Conservation (phyloP, 2,797 vertebrate genomes). For the Anabacerthia variegaticeps region DNA sequence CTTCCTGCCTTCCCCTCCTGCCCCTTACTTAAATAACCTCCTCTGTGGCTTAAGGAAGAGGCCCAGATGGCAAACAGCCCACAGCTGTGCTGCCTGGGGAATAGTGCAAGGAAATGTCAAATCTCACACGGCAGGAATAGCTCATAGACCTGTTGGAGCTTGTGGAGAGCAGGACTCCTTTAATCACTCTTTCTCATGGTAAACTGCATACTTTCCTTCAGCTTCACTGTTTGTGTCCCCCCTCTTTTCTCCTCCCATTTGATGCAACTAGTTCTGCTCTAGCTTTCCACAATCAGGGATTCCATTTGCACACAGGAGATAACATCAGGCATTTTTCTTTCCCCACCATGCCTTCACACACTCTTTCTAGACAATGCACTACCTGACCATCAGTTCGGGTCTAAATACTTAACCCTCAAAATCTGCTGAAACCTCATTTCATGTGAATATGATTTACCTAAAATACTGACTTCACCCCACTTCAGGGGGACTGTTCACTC, state of each 20-base stretch:
- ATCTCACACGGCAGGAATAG: background rate
- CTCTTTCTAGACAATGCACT: background rate
- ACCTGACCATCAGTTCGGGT: background rate
- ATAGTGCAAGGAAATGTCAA: rapidly evolving
- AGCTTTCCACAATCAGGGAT: background rate
- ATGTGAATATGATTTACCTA: background rate
- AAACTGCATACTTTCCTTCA: background rate
- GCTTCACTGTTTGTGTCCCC: background rate
- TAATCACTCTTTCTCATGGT: background rate
- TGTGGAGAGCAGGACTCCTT: background rate
- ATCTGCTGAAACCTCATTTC: background rate
- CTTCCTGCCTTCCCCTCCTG: background rate
- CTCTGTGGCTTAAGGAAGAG: background rate
- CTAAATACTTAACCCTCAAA: background rate
- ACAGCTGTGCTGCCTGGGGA: background rate
- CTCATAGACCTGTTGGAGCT: background rate
- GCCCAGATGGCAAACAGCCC: background rate
- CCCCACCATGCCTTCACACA: background rate
- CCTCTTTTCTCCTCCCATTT: background rate
- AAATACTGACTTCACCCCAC: background rate
- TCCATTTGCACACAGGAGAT: background rate
- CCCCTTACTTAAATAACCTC: background rate
- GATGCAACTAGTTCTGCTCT: background rate
- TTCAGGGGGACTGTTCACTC: background rate
- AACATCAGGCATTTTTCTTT: background rate